Evolutionary conservation across 2,797 vertebrate genomes (phyloP), one percentile per base, ranked within the genome.

Genomic region (Sebastes nivosus): DNA sequence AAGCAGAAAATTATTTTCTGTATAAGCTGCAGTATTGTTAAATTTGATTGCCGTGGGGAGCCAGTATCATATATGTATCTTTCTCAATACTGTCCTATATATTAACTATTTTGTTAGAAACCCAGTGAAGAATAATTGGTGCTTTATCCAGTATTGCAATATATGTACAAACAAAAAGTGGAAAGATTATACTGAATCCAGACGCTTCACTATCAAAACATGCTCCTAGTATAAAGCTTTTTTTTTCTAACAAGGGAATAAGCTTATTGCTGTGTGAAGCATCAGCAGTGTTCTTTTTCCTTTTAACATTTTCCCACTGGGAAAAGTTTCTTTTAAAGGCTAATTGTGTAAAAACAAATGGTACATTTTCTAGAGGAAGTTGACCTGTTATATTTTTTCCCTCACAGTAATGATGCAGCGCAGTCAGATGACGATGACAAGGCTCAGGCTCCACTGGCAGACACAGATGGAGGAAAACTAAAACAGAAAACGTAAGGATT

Each of bases 361-460:
- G 46, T 30, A 36, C 20, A 58, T 54, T 72, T 76, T 79, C 0
- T 14, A 54, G 73, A 70, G 27, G 80, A 80, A 77, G 63, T 34
- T 30, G 18, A 72, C 77, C 12, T 76, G 42, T 77, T 71, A 1
- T 75, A 66, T 69, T 79, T 83, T 50, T 87, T 68, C 20, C 88
- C 88, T 80, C 65, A 55, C 93, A 99, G 99, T 85, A 99, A 97
- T 3, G 98, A 99, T 20, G 97, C 97, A 3, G 97, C 98, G 4
- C 98, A 99, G 93, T 99, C 99, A 12, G 99, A 99, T 60, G 98
- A 99, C 50, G 99, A 99, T 91, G 99, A 99, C 67, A 99, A 99
- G 91, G 85, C 97, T 84, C 97, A 98, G 77, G 81, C 97, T 22
- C 93, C 97, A 1, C 94, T 97, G 83, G 87, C 95, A 1, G 99